Base-by-base conservation (phyloP, 2,113 vertebrate species). In the Balaenoptera acutorostrata region DNA sequence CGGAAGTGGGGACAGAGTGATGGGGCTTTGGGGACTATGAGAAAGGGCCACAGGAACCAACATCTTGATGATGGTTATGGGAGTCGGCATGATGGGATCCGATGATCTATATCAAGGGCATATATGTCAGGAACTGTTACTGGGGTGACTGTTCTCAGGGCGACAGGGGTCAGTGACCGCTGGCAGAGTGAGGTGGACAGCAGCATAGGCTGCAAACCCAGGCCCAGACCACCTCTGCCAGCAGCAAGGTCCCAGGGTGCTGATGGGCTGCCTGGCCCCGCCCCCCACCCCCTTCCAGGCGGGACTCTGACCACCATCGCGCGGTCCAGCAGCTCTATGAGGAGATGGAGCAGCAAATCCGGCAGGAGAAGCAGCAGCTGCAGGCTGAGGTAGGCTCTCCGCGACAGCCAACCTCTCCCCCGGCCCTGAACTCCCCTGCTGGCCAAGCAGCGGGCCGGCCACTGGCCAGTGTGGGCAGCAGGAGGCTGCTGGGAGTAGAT, bases 321-420 rank as follows among this genome's bases (percentile, higher is more conserved):
- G 97, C 99, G 69, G 98, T 99, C 69, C 98, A 97, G 95, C 98
- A 95, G 97, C 98, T 99, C 33, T 98, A 98, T 0, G 97, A 98
- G 91, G 98, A 98, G 72, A 98, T 98, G 97, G 98, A 99, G 71
- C 98, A 98, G 97, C 99, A 99, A 97, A 98, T 99, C 41, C 89
- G 13, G 31, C 85, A 36, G 81, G 98, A 99, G 29, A 97, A 96
- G 93, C 96, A 97, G 97, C 96, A 46, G 66, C 96, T 99, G 61
- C 95, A 98, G 88, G 97, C 97, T 9, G 93, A 99, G 98, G 99
- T 99, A 89, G 36, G 89, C 95, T 13, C 75, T 3, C 18, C 10
- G 69, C 3, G 27, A 5, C 6, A 10, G 1, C 33, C 17, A 1
- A 59, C 81, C 59, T 41, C 77, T 6, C 5, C 68, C 64, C 1